phyloP scores from a whole-genome alignment of 1,140 invertebrate species.

The Drosophila bocqueti region DNA sequence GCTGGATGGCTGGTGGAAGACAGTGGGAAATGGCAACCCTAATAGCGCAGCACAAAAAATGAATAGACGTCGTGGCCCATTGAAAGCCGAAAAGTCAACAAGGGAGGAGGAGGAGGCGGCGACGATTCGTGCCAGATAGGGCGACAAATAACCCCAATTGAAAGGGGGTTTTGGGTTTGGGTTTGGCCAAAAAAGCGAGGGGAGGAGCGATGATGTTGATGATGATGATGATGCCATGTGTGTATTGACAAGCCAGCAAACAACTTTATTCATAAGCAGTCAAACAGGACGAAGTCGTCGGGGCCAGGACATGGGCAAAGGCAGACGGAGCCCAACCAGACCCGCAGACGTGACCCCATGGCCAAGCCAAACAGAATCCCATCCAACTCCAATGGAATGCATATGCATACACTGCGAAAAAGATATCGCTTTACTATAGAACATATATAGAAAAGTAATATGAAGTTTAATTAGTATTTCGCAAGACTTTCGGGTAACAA shows the following conservation, averaged over 20 bases:
- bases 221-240: constrained; percentile 53
- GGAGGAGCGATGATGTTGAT: constrained; percentile 1
- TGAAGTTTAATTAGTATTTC: background rate
- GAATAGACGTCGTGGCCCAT: constrained; percentile 74
- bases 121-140: constrained; percentile 65
- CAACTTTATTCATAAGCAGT: constrained; percentile 83
- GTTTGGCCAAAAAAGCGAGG: background rate
- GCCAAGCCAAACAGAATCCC: constrained; percentile 56
- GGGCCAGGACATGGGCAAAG: constrained; percentile 26
- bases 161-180: constrained; percentile 38
- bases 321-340: constrained; percentile 13
- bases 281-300: constrained; percentile 43
- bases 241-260: constrained; percentile 76
- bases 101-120: constrained; percentile 27
- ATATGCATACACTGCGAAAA: constrained; percentile 20
- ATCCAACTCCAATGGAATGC: constrained; percentile 23
- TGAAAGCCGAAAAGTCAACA: constrained; percentile 81
- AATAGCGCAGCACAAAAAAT: constrained; percentile 73
- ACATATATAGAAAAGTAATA: background rate
- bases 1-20: constrained; percentile 7
- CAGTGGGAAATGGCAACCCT: constrained; percentile 30
- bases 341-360: constrained; percentile 62
- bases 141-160: constrained; percentile 84
- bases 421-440: background rate
- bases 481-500: background rate